A percentile compares a stretch with the other conserved stretches of the same genome.
Conservation (phyloP, 2,113 vertebrate genomes). For the Myrmecophaga tridactyla region DNA sequence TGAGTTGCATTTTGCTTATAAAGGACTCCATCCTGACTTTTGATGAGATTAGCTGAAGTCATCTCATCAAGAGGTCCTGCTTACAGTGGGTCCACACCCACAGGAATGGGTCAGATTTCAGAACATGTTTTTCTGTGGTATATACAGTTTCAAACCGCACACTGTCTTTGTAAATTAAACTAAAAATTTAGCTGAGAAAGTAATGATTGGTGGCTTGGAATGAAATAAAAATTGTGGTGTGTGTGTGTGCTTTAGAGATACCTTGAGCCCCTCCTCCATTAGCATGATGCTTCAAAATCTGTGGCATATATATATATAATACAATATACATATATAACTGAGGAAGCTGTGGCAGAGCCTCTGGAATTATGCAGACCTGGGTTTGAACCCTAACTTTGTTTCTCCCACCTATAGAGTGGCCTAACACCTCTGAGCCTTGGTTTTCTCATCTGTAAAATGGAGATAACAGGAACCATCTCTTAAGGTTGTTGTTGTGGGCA, state of each 20-base stretch:
- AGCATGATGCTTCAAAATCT: neutral
- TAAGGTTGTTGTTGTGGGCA: neutral
- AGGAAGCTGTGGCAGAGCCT: neutral
- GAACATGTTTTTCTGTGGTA: too few species aligned
- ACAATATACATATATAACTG: too few species aligned
- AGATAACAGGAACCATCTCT: neutral
- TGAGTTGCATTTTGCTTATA: too few species aligned
- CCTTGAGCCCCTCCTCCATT: neutral
- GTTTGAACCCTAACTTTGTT: neutral
- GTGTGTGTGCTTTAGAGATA: neutral
- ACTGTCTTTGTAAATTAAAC: too few species aligned
- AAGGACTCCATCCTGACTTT: too few species aligned
- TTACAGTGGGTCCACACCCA: too few species aligned
- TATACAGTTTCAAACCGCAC: too few species aligned
- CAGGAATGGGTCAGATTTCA: too few species aligned
- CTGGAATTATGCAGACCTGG: neutral
- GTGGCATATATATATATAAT: neutral
- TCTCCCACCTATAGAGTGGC: neutral
- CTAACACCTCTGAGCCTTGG: neutral
- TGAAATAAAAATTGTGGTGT: neutral
- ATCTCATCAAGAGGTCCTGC: too few species aligned
- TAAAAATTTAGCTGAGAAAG: too few species aligned
- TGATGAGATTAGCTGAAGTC: too few species aligned
- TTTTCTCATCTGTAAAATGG: neutral
- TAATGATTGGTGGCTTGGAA: too few species aligned